phyloP scores from a whole-genome alignment of 2,888 invertebrate species.

The Volucella zonaria region DNA sequence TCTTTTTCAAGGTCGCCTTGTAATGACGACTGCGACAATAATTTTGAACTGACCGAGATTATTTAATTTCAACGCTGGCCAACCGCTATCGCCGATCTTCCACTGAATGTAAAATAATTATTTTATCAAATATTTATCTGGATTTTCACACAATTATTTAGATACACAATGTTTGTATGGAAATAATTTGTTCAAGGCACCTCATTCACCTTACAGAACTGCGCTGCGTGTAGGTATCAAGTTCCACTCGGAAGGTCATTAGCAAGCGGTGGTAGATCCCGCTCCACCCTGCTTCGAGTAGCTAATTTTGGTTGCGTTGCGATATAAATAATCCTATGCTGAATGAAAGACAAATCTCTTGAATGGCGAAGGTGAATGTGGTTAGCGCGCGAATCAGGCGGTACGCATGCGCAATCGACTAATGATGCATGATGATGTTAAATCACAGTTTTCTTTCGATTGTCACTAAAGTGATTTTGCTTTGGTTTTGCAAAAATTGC shows the following conservation, averaged over 20 bases:
- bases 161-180: too few relatives aligned
- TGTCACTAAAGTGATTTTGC: background rate
- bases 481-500: slow-evolving; percentile 22
- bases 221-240: slow-evolving; percentile 1
- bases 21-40: too few relatives aligned
- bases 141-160: slow-evolving; percentile 14
- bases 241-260: slow-evolving; percentile 45
- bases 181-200: slow-evolving; percentile 14
- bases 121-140: slow-evolving; percentile 29
- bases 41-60: too few relatives aligned
- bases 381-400: slow-evolving; percentile 3
- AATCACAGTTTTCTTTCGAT: background rate
- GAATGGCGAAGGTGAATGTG: slow-evolving; percentile 40
- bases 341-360: slow-evolving; percentile 25
- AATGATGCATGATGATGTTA: background rate
- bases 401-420: background rate
- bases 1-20: too few relatives aligned
- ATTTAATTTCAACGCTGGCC: background rate
- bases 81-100: background rate
- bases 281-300: slow-evolving; percentile 32
- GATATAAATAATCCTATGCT: background rate
- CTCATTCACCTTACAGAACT: slow-evolving; percentile 33
- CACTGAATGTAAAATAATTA: background rate
- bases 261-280: slow-evolving; percentile 1
- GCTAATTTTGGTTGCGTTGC: background rate